Evolutionary conservation across 2,113 vertebrate genomes (phyloP), one percentile per base, ranked within the genome.

Genomic region (Mola mola): DNA sequence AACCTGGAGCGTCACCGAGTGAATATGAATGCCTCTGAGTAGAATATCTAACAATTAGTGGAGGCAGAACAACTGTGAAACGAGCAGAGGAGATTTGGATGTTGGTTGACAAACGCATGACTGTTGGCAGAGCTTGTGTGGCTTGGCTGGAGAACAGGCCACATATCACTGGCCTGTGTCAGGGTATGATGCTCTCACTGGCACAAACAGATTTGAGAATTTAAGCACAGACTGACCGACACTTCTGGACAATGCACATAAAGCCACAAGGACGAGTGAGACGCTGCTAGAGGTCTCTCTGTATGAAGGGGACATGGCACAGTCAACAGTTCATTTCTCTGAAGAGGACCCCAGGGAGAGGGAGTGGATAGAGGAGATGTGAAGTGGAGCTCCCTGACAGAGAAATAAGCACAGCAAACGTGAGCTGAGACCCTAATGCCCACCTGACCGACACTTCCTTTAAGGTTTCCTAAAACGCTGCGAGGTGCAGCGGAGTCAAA

Each of bases 21-120:
- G n/a, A n/a, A n/a, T n/a, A n/a, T n/a, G 47, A 47, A 62, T 6
- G 48, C 25, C 49, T 79, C 53, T 41, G 62, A 84, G 75, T 36
- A 26, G 78, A 83, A 78, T 85, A 31, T 58, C 53, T 59, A 81
- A 81, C 69, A 75, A 79, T 56, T 12, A 12, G 55, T 49, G 21
- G 50, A 65, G 56, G 34, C 24, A 75, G 64, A 83, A 79, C 47
- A 75, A 66, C 49, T 17, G 28, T 4, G n/a, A n/a, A n/a, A n/a
- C n/a, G n/a, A n/a, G n/a, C 34, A 38, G 59, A 16, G 20, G 16
- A 42, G 40, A 10, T 57, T 28, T 74, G 61, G 60, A 56, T 56
- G 72, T 19, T 37, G 47, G 22, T 59, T 67, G 75, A 77, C 58
- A 55, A 78, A 70, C 64, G 25, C 47, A 44, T 41, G 50, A 53